A percentile compares a stretch with the other conserved stretches of the same genome.
These are phyloP conservation scores for Monodelphis domestica DNA, from an alignment of 2,797 vertebrate genomes.

Conservation along the genomic window DNA sequence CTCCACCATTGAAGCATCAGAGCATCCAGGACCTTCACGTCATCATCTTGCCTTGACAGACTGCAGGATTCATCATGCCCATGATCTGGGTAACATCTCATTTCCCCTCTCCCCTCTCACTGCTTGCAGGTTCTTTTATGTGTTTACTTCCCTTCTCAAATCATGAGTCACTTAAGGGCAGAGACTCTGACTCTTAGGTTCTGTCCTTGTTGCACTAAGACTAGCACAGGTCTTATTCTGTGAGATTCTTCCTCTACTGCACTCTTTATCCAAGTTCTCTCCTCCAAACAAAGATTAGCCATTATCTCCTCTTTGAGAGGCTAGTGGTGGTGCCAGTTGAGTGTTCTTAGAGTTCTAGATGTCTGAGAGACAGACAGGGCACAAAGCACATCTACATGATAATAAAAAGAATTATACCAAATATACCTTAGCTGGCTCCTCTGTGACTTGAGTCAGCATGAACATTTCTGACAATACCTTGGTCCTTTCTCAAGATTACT, in stretches of 20 bases:
- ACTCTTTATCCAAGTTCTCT: background rate
- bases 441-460: background rate
- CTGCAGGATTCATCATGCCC: too few relatives aligned
- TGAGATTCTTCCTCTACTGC: background rate
- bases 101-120: background rate
- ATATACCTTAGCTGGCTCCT: background rate
- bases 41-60: background rate
- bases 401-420: background rate
- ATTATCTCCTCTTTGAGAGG: background rate
- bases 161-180: background rate
- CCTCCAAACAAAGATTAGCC: background rate
- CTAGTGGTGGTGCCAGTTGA: background rate
- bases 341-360: background rate
- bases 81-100: too few relatives aligned
- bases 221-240: background rate
- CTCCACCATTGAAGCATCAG: background rate
- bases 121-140: too few relatives aligned
- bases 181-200: background rate
- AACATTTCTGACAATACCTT: background rate
- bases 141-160: background rate
- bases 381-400: background rate
- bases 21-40: background rate
- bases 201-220: background rate
- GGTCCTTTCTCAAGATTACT: background rate
- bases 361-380: background rate